Base-by-base conservation (phyloP, 2,113 vertebrate species). In the Phaethornis superciliosus region DNA sequence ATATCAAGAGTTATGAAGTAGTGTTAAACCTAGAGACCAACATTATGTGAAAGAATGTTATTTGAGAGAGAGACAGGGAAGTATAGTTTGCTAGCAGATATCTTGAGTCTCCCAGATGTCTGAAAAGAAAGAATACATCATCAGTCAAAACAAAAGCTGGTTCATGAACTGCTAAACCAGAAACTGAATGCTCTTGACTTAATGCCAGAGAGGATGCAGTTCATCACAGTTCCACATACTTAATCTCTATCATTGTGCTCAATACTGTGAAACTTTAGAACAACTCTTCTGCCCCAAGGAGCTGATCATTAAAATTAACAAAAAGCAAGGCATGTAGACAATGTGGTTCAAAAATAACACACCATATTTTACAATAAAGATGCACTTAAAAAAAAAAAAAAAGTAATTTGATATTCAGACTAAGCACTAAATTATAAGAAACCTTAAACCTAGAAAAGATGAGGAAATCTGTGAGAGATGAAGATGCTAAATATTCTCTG, bases 121-220 rank as follows among this genome's bases (percentile, higher is more conserved):
- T 81, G 71, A 93, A 91, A 81, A 88, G 85, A 77, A 93, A 70
- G 68, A 94, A 78, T 85, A 95, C 79, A 83, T 94, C 95, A 94
- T 95, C 82, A 93, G 56, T 90, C 88, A 94, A 90, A 93, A 90
- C 76, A 88, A 95, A 96, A 95, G 76, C 60, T 3, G 1, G 91
- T 91, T 95, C 89, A 81, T 92, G 89, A 95, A 95, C 95, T 95
- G 91, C 26, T 95, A 94, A 91, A 93, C 52, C 80, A 96, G 90
- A 94, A 96, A 96, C 88, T 84, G 82, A 85, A 81, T 6, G 44
- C 68, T 94, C 82, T 94, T 96, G 95, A 91, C 88, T 91, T 51
- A 12, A 1, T 78, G 94, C 95, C 95, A 95, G 60, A 94, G 85
- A 96, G 95, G 94, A 94, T 95, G 96, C 72, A 95, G 94, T 95